phyloP scores from a whole-genome alignment of 2,113 vertebrate species.

The Toxostoma redivivum region DNA sequence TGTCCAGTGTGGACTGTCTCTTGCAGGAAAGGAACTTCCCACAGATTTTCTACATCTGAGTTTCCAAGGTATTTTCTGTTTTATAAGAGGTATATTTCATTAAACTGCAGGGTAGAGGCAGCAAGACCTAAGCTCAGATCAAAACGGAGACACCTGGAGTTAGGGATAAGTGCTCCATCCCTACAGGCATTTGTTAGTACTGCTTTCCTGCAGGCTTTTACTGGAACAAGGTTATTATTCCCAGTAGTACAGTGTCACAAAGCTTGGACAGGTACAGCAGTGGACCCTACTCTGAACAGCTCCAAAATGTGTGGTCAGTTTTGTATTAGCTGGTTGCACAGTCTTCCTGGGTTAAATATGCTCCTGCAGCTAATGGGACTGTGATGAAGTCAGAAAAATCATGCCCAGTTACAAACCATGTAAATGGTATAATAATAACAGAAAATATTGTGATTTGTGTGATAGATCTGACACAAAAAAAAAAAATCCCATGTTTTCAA shows the following conservation, averaged over 20 bases:
- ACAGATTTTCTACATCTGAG: background rate
- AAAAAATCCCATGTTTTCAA: background rate
- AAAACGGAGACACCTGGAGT: background rate
- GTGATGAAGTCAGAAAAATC: background rate
- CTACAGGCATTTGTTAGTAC: background rate
- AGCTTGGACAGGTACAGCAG: background rate
- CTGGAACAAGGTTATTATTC: background rate
- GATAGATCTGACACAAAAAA: background rate
- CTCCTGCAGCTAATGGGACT: background rate
- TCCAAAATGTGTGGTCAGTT: fast-evolving
- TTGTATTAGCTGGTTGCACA: background rate
- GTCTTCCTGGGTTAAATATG: background rate
- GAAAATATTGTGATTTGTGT: background rate
- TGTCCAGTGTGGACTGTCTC: background rate
- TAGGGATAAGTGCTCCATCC: background rate
- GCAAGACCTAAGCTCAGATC: background rate
- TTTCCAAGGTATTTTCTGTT: background rate
- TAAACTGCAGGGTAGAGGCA: background rate
- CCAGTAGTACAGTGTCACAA: background rate
- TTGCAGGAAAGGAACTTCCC: fast-evolving
- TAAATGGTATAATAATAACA: background rate
- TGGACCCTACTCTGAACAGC: background rate
- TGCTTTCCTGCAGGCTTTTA: background rate
- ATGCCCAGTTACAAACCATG: background rate
- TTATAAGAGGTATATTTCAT: background rate